These are phyloP conservation scores for Aspidiotus rigidus DNA, from an alignment of 2,888 invertebrate genomes.

Conservation along the genomic window DNA sequence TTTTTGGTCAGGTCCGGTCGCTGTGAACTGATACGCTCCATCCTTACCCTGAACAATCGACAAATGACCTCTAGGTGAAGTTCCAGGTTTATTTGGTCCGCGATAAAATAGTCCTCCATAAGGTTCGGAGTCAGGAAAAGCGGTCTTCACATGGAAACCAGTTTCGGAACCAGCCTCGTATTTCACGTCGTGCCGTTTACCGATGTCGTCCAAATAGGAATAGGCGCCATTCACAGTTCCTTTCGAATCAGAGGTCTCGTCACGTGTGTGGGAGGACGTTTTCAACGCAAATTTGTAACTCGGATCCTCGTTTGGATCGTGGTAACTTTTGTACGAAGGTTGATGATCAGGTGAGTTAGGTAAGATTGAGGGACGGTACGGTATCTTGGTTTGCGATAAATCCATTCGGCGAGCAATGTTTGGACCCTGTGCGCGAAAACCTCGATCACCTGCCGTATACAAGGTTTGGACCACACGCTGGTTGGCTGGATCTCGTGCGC, in stretches of 20 bases:
- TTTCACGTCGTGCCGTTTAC: slow-evolving; percentile 61
- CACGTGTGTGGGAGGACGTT: slow-evolving; percentile 57
- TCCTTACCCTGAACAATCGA: slow-evolving; percentile 62
- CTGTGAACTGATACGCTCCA: slow-evolving; percentile 58
- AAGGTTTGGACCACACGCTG: slow-evolving; percentile 60
- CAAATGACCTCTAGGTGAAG: slow-evolving; percentile 52
- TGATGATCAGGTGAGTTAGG: slow-evolving; percentile 40
- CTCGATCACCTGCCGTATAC: slow-evolving; percentile 67
- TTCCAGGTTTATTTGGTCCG: slow-evolving; percentile 50
- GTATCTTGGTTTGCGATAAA: slow-evolving; percentile 50
- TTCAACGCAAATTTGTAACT: slow-evolving; percentile 62
- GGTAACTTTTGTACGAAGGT: slow-evolving; percentile 60
- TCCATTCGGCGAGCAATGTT: slow-evolving; percentile 63
- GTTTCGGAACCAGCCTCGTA: slow-evolving; percentile 67
- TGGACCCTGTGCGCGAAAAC: slow-evolving; percentile 69
- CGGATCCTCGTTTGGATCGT: slow-evolving; percentile 67
- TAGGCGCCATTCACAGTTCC: slow-evolving; percentile 57
- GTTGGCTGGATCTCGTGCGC: slow-evolving; percentile 61
- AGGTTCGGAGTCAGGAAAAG: slow-evolving; percentile 53
- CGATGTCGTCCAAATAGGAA: slow-evolving; percentile 64
- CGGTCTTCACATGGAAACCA: slow-evolving; percentile 64
- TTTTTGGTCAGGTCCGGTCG: slow-evolving; percentile 66
- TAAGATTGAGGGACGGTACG: slow-evolving; percentile 40
- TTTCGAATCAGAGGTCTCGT: slow-evolving; percentile 55
- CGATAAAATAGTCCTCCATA: slow-evolving; percentile 48